Evolutionary conservation across 2,888 invertebrate genomes (phyloP).

Genomic region (Raillietiella orientalis): DNA sequence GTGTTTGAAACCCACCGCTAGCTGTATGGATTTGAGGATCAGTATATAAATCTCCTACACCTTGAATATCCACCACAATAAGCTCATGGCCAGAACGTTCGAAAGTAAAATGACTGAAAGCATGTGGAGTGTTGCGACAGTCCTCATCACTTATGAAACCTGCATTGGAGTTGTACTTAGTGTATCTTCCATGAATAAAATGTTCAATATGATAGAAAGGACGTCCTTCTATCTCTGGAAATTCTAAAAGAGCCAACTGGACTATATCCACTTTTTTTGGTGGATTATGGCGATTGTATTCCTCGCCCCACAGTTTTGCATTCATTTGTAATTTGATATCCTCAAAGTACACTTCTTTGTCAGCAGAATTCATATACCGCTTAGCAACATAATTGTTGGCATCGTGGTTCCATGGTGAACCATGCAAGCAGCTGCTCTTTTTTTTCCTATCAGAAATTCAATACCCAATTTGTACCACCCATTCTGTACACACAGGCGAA

Average conservation of each 20-base stretch:
- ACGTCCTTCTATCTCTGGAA: conserved; percentile 13
- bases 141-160: conserved; percentile 18
- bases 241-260: conserved; percentile 20
- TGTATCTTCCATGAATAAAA: conserved; percentile 21
- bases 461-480: neutral
- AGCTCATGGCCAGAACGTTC: conserved; percentile 21
- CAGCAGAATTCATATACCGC: conserved; percentile 17
- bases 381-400: conserved; percentile 21
- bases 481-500: conserved; percentile 13
- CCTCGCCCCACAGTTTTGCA: conserved; percentile 22
- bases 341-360: conserved; percentile 17
- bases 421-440: conserved; percentile 13
- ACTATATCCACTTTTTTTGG: conserved; percentile 23
- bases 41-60: conserved; percentile 22
- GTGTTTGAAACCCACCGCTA: conserved; percentile 11
- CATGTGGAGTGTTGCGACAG: conserved; percentile 18
- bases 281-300: conserved; percentile 21
- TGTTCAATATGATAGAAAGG: conserved; percentile 20
- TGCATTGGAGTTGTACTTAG: conserved; percentile 23
- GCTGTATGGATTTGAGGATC: conserved; percentile 22
- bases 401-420: conserved; percentile 15
- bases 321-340: conserved; percentile 24
- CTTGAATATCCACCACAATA: conserved; percentile 22
- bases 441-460: conserved; percentile 13
- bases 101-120: conserved; percentile 23